phyloP scores from a whole-genome alignment of 2,888 invertebrate genomes.

The Oegoconia quadripuncta region DNA sequence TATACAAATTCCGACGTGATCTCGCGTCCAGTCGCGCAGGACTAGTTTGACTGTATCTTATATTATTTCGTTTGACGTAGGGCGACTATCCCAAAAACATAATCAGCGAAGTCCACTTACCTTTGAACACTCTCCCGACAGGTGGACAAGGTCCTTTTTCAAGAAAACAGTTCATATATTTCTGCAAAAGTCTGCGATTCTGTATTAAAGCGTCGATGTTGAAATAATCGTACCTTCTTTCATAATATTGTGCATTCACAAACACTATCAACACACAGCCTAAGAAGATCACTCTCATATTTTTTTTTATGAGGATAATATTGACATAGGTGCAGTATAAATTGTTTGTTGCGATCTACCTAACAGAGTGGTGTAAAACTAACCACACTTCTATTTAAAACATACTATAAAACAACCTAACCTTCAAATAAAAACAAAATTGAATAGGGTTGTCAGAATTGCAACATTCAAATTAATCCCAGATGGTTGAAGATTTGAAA shows the following conservation, averaged over 20 bases:
- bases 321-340: background rate
- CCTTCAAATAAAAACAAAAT: slow-evolving; percentile 39
- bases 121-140: slow-evolving; percentile 51
- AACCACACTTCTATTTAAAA: slow-evolving; percentile 41
- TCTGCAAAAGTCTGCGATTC: slow-evolving; percentile 82
- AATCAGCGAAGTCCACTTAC: too few species aligned
- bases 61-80: too few species aligned
- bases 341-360: background rate
- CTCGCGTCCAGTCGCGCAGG: too few species aligned
- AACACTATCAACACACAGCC: slow-evolving; percentile 21
- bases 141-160: slow-evolving; percentile 57
- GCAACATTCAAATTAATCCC: too few species aligned
- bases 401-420: slow-evolving; percentile 22
- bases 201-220: slow-evolving; percentile 82
- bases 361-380: slow-evolving; percentile 33
- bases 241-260: slow-evolving; percentile 39
- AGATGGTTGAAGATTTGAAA: too few species aligned
- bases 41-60: too few species aligned
- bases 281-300: slow-evolving; percentile 23
- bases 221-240: slow-evolving; percentile 80
- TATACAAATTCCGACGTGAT: too few species aligned
- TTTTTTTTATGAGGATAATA: slow-evolving; percentile 2
- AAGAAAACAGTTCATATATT: slow-evolving; percentile 82
- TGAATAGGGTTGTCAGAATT: background rate
- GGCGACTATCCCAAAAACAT: too few species aligned